Evolutionary conservation across 2,888 invertebrate genomes (phyloP), one percentile per base, ranked within the genome.

Genomic region (Cephus nigrinus): DNA sequence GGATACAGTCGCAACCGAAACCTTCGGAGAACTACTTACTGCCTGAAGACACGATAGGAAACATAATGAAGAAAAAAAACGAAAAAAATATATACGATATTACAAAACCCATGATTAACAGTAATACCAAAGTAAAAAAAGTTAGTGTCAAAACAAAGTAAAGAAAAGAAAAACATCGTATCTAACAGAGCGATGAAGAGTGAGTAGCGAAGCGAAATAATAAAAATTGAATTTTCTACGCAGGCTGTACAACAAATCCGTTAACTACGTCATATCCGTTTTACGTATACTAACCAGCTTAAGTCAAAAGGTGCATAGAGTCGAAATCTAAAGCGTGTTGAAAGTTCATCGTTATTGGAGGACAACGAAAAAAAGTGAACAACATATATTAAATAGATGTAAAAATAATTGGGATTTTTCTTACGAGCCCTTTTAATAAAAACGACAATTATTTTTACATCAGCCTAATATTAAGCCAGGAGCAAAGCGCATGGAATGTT

Each of bases 181-280:
- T 55, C 55, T 55, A 55, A 71, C 31, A 31, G 71, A 71, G 71
- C 71, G 71, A 33, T 71, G 71, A 31, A 12, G n/a, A 71, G 55
- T 55, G 55, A 55, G 23, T 23, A 32, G 31, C 31, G 30, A 33
- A 71, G 71, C 31, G 30, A 71, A 71, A 71, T 30, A 32, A 71
- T 32, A 33, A 71, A 23, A 71, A 33, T 30, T 12, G 12, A 71
- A 15, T 9, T 71, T 71, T 71, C 71, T n/a, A 71, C 71, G 31
- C 71, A 31, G 31, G 31, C 55, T 55, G 55, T 55, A 55, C 55
- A 55, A 55, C 1, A 9, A 23, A 55, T 55, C 71, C 71, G 31
- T 71, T 33, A 71, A 12, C 71, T 15, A 33, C 32, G 71, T 71
- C 71, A 71, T 33, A 32, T 71, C 69, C 69, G 40, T 15, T 15